Evolutionary conservation across 2,888 invertebrate genomes (phyloP), one percentile per base, ranked within the genome.

Genomic region (Tetropium fuscum): DNA sequence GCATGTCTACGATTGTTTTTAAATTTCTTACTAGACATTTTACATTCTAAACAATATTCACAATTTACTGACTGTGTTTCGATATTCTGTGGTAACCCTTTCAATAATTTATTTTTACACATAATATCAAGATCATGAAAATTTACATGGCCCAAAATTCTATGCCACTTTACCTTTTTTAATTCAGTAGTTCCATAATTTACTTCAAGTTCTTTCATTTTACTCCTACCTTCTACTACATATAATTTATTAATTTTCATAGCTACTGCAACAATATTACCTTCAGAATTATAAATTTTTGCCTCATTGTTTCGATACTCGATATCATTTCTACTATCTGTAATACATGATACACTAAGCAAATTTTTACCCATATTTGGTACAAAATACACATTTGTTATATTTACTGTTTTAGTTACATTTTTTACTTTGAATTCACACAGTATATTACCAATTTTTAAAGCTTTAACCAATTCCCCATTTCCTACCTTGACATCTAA

Each of bases 331-430:
- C n/a, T n/a, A 20, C 36, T 45, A 34, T 45, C 36, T 15, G 16
- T 34, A 25, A 45, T 45, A 34, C 20, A 34, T 20, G 27, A 45
- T 10, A 47, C 10, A 27, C 47, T 55, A n/a, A 47, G 47, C 11
- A 55, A 22, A 34, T 55, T 55, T 40, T 38, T 45, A 34, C 19
- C 13, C 40, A 56, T 56, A 4, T 48, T 7, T 25, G 36, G 27
- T 18, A 41, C 48, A 56, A 40, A 40, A 40, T 47, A 56, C 20
- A 25, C 27, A 16, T 40, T 48, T 48, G 25, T 41, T 4, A 56
- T 36, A 30, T 7, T 20, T 6, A 32, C 30, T 32, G 10, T 18
- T 2, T 18, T 38, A 22, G 7, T 11, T 22, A 41, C n/a, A 15
- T 32, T 25, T 0, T 40, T 18, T 20, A 56, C 48, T 10, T 19